Conservation (phyloP, 2,888 invertebrate species). For the Agrotis segetum region DNA sequence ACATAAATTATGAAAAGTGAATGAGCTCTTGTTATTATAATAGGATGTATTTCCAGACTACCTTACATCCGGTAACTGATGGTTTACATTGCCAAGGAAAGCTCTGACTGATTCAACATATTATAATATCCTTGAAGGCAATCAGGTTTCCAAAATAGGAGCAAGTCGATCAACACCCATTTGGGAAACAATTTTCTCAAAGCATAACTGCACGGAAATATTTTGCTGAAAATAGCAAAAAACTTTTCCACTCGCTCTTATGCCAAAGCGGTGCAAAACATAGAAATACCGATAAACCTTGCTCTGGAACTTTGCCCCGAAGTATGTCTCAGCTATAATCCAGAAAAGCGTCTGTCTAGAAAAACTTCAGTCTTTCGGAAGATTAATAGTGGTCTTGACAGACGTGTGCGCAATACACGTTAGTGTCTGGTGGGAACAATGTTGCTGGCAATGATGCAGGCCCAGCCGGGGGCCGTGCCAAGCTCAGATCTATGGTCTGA, state of each 20-base stretch:
- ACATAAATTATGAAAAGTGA: slow-evolving; percentile 49
- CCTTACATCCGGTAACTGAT: slow-evolving; percentile 26
- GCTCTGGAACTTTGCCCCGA: slow-evolving; percentile 58
- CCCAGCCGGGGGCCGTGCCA: slow-evolving; percentile 74
- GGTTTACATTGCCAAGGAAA: slow-evolving; percentile 15
- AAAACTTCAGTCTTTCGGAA: slow-evolving; percentile 64
- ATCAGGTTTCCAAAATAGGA: slow-evolving; percentile 3
- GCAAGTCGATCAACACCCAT: neutral
- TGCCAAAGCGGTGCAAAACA: slow-evolving; percentile 47
- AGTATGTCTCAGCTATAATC: slow-evolving; percentile 50
- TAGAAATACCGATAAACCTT: slow-evolving; percentile 40
- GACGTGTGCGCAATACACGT: slow-evolving; percentile 78
- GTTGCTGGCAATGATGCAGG: slow-evolving; percentile 71
- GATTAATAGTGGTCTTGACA: slow-evolving; percentile 86
- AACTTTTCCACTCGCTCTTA: slow-evolving; percentile 41
- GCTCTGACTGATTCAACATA: neutral
- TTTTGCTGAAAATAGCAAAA: slow-evolving; percentile 38
- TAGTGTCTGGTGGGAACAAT: slow-evolving; percentile 73
- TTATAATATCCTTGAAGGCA: neutral
- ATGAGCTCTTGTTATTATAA: slow-evolving; percentile 45
- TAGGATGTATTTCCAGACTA: slow-evolving; percentile 36
- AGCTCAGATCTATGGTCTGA: slow-evolving; percentile 77
- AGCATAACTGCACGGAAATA: slow-evolving; percentile 12
- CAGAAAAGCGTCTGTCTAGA: slow-evolving; percentile 59
- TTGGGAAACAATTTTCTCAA: slow-evolving; percentile 10